Evolutionary conservation across 2,113 vertebrate species (phyloP), one percentile per base, ranked within the genome.

Genomic region (Syngnathus scovelli): DNA sequence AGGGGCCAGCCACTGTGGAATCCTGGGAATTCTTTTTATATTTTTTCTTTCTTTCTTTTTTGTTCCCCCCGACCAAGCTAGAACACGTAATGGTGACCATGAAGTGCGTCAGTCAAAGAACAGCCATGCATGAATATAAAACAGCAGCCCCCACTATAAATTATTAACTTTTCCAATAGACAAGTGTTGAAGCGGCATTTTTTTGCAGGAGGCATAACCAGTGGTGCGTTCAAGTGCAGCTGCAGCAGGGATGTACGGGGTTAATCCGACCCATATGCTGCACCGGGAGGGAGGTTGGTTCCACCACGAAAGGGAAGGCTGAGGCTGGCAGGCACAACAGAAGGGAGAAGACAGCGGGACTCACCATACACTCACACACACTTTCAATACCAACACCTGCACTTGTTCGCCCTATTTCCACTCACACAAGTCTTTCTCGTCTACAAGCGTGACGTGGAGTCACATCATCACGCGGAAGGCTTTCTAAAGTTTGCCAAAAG

Each of bases 241-340:
- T 6, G 15, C 13, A 16, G 44, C 44, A 16, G 44, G 52, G 52
- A 55, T 11, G 55, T 80, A 86, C 69, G 62, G 87, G 87, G 89
- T 89, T 90, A 90, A 90, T 79, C 79, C 72, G 72, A 83, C 86
- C 86, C 88, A 88, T 86, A 88, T 90, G 88, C 84, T 80, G 81
- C 37, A 87, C 75, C 71, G 68, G 77, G 88, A 85, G 87, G 84
- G 88, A 85, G 87, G 84, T 85, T 88, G 83, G 85, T 78, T 82
- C 83, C 83, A 86, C 83, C 85, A 84, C 85, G 76, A 79, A 80
- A 74, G 77, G 75, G 75, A 55, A 84, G 84, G 74, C 79, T 68
- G 55, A 36, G 55, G 16, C 27, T 13, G 27, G 27, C 54, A 33
- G 54, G 79, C 80, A 83, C 78, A 86, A 72, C 86, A 88, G 88